Conservation (phyloP, 2,113 vertebrate species). For the Lampris megalopsis region DNA sequence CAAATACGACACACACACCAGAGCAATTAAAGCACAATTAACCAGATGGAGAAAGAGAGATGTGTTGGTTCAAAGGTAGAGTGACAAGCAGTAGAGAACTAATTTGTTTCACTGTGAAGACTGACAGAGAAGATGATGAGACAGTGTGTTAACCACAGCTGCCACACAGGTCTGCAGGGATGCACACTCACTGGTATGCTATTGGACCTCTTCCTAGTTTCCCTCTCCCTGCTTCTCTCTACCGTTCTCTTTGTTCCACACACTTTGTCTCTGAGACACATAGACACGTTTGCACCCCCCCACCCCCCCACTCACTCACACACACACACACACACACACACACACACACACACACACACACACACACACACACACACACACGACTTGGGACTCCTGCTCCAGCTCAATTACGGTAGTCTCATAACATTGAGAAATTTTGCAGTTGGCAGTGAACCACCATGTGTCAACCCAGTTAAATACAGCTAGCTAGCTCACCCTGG, state of each 20-base stretch:
- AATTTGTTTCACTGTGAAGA: slow-evolving; percentile 53
- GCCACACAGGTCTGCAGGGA: slow-evolving; percentile 18
- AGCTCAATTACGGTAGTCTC: slow-evolving; percentile 47
- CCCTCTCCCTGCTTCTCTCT: background rate
- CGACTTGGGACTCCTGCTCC: slow-evolving; percentile 24
- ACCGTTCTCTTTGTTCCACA: background rate
- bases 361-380: background rate
- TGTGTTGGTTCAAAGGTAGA: slow-evolving; percentile 36
- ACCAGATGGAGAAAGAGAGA: slow-evolving; percentile 25
- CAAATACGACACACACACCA: slow-evolving; percentile 2
- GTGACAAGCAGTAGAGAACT: slow-evolving; percentile 52
- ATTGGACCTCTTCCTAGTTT: background rate
- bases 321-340: slow-evolving; percentile 11
- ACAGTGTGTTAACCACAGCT: slow-evolving; percentile 65
- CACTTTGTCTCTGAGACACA: background rate
- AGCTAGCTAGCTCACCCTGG: slow-evolving; percentile 20
- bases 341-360: background rate
- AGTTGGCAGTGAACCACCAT: slow-evolving; percentile 23
- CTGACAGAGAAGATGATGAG: slow-evolving; percentile 72
- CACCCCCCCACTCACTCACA: slow-evolving; percentile 8
- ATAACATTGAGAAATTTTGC: slow-evolving; percentile 42
- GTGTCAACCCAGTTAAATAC: slow-evolving; percentile 25
- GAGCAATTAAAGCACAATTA: slow-evolving; percentile 44
- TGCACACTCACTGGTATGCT: slow-evolving; percentile 29
- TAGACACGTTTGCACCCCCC: background rate